Evolutionary conservation across 2,888 invertebrate species (phyloP), one percentile per base, ranked within the genome.

Genomic region (Microctonus hyperodae): DNA sequence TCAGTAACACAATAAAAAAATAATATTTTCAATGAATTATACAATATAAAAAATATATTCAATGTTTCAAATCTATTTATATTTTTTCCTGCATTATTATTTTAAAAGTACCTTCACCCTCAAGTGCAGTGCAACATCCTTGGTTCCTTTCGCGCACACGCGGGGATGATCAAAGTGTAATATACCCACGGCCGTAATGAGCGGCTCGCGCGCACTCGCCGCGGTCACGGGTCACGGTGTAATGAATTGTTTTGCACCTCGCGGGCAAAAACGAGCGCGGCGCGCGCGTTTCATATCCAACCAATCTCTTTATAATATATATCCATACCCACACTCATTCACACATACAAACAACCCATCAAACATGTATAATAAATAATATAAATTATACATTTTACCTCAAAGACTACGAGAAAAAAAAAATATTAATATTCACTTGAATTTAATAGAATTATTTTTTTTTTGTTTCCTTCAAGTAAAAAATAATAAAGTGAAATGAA

Each of bases 161-260:
- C n/a, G 56, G 78, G 75, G 74, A 80, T 78, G 80, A 80, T 81
- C 81, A 82, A 82, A 82, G 80, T 77, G n/a, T n/a, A n/a, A 76
- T 74, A 65, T 76, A 53, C 55, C 28, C 23, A 59, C 59, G 78
- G 78, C n/a, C n/a, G n/a, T 82, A 81, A 83, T 82, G 81, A 83
- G 80, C 78, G 76, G 73, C 80, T 79, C 79, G 79, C 78, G 78
- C 76, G 74, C 67, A 69, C 77, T 75, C 68, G 69, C 16, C 68
- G 66, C 66, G 81, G 79, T 81, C 79, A 72, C 63, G 73, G 80
- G 76, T 79, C 78, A 75, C 69, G 69, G 70, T 75, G 78, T 82
- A 82, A 83, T 81, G 81, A 81, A 82, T 83, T 82, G 80, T 81
- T 83, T 82, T 81, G 77, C 81, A 81, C 81, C 81, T 83, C 76